These are phyloP conservation scores for Cariama cristata DNA, from an alignment of 2,113 vertebrate genomes.

Conservation along the genomic window DNA sequence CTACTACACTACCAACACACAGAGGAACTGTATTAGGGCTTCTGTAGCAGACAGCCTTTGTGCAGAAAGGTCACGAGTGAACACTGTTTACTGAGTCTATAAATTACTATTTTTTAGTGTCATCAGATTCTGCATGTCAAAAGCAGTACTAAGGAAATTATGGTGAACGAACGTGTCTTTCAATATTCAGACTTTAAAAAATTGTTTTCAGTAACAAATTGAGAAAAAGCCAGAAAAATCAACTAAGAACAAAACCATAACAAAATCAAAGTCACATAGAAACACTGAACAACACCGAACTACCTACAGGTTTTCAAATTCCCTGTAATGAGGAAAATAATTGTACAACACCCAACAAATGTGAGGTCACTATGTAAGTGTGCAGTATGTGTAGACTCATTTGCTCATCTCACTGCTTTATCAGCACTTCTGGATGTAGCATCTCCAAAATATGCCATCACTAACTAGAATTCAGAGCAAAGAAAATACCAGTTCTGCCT, in stretches of 20 bases:
- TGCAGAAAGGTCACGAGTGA: constrained; percentile 56
- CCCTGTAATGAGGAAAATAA: neutral
- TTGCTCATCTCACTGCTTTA: neutral
- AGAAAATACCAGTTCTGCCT: neutral
- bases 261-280: neutral
- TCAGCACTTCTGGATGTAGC: neutral
- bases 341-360: neutral
- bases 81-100: constrained; percentile 50
- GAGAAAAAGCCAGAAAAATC: neutral
- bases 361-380: neutral
- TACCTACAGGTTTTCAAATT: neutral
- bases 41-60: constrained; percentile 51
- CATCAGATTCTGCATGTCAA: constrained; percentile 27
- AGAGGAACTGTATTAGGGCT: constrained; percentile 41
- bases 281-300: neutral
- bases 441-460: neutral
- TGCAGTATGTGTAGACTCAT: neutral
- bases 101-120: constrained; percentile 35
- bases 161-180: neutral
- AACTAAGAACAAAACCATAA: neutral
- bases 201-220: neutral
- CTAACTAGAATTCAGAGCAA: neutral
- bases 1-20: constrained; percentile 41
- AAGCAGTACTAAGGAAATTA: neutral
- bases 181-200: neutral